These are phyloP conservation scores for Charadrius vociferus DNA, from an alignment of 2,113 vertebrate species.

Conservation along the genomic window DNA sequence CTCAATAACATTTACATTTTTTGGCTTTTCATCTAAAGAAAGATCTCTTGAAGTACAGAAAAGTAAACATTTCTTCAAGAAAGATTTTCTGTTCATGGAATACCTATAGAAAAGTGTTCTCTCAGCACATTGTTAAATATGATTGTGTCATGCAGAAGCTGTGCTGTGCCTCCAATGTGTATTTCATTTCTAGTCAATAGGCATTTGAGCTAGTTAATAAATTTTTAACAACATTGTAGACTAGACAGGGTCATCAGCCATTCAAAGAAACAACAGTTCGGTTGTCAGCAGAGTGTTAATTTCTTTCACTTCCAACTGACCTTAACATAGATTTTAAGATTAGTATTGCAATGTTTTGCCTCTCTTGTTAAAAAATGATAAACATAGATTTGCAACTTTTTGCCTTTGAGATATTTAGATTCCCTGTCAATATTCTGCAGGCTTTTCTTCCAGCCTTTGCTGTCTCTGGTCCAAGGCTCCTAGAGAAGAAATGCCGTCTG, in stretches of 20 bases:
- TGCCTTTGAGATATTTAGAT: conserved; percentile 64
- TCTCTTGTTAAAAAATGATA: conserved; percentile 55
- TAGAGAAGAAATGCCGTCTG: neutral
- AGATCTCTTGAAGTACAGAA: conserved; percentile 12
- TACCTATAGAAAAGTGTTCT: conserved; percentile 70
- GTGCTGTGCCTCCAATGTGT: conserved; percentile 73
- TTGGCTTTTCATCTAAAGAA: conserved; percentile 36
- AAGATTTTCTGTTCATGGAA: conserved; percentile 36
- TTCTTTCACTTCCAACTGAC: conserved; percentile 73
- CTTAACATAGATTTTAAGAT: conserved; percentile 73
- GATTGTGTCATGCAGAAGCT: conserved; percentile 75
- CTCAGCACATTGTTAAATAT: conserved; percentile 82
- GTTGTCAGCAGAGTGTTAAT: conserved; percentile 72
- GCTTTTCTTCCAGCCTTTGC: neutral
- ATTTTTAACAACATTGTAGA: conserved; percentile 81
- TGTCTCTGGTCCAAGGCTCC: neutral
- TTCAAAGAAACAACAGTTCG: conserved; percentile 78
- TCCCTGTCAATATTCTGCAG: conserved; percentile 57
- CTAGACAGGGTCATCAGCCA: conserved; percentile 81
- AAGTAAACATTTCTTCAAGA: conserved; percentile 52
- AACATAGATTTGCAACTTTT: conserved; percentile 47
- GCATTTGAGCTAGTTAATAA: conserved; percentile 84
- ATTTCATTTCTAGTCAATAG: conserved; percentile 84
- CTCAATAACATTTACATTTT: conserved; percentile 24
- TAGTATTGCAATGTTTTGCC: conserved; percentile 37